phyloP scores from a whole-genome alignment of 1,140 invertebrate species.

The Hylaeus volcanicus region DNA sequence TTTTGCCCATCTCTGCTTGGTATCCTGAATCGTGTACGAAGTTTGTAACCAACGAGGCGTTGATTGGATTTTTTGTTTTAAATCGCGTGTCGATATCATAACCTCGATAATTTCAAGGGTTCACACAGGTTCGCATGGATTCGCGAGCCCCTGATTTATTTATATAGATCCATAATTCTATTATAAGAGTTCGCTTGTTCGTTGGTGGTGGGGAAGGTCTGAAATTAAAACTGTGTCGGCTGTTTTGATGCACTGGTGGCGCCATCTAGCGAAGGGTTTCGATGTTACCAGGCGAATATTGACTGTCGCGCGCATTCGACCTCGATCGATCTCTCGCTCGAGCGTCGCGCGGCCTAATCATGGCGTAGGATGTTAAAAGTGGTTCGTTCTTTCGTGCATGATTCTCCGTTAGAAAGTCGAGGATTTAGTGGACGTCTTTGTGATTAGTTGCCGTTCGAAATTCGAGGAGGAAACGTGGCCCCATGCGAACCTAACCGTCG shows the following conservation, averaged over 20 bases:
- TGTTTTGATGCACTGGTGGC: neutral
- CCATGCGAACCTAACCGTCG: neutral
- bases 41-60: too few species aligned
- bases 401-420: neutral
- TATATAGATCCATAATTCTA: slow-evolving; percentile 22
- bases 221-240: slow-evolving; percentile 4
- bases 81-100: neutral
- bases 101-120: neutral
- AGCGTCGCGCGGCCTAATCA: neutral
- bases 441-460: neutral
- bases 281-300: neutral
- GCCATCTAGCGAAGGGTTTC: slow-evolving; percentile 22
- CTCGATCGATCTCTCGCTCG: slow-evolving; percentile 32
- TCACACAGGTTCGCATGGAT: neutral
- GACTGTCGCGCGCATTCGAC: slow-evolving; percentile 1
- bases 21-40: neutral
- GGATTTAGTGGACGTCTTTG: neutral
- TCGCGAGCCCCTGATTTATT: neutral
- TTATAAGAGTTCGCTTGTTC: slow-evolving; percentile 5
- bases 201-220: neutral
- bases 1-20: too few species aligned
- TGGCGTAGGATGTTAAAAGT: slow-evolving; percentile 21
- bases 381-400: neutral
- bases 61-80: neutral
- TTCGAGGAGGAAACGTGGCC: neutral